Base-by-base conservation (phyloP, 2,888 invertebrate genomes). In the Galerucella nymphaeae region DNA sequence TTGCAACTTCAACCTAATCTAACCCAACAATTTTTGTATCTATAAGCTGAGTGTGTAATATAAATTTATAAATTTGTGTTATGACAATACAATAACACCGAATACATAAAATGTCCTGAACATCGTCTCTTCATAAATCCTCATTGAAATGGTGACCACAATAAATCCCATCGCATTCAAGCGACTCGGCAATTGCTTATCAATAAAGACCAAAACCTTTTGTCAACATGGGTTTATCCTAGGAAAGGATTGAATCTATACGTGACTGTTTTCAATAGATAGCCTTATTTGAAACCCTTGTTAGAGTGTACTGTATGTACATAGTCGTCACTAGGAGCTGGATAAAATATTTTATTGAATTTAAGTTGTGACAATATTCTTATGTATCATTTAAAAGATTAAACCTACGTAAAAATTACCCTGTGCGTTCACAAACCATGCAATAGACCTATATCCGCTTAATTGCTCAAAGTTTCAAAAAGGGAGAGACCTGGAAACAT, bases 201-300 rank as follows among this genome's bases (percentile, higher is more conserved):
- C 69, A 61, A 62, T 69, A 62, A 62, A 53, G 69, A 62, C 53
- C 38, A 38, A 41, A 53, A 62, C 62, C 69, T 69, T 69, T 69
- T 62, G 69, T 62, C 42, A 62, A 55, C 30, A 10, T 14, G 13
- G 59, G 59, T 69, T 62, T 13, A 48, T 69, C 55, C 50, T 41
- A 20, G 53, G 23, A 69, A 62, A 69, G 69, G 69, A 62, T 69
- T 69, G 41, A 62, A 13, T 69, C 50, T 69, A 69, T 62, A 69
- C 69, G 69, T 69, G 69, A 69, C 69, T 69, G 69, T 62, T 61
- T 69, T 53, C 69, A n/a, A 20, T 69, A 61, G 69, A 69, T 69
- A 69, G 61, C 69, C 62, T 53, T 62, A 69, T 62, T 61, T 69
- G 69, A 53, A 53, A 38, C 69, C 62, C 50, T 69, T 61, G 59